Base-by-base conservation (phyloP, 2,888 invertebrate species). In the Epirrhoe alternata region DNA sequence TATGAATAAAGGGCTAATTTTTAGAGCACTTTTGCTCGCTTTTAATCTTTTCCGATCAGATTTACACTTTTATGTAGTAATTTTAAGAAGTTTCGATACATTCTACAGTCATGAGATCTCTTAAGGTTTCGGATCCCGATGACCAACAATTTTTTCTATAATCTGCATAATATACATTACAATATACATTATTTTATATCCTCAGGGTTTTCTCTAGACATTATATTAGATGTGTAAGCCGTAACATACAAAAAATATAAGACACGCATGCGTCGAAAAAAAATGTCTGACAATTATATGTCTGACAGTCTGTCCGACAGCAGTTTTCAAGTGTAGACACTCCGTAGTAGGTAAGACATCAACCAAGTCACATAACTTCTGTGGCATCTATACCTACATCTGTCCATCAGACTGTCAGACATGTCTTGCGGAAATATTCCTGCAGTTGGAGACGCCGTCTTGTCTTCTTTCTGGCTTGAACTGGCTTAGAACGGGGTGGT, bases 401-500 rank as follows among this genome's bases (percentile, higher is more conserved):
- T 24, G 24, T 24, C 24, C 24, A 24, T 2, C 24, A 2, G 24
- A 24, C 24, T 24, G 24, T 24, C 24, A 24, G 24, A 24, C 24
- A 24, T 24, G 1, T 24, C 24, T 3, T 24, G 24, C 24, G 24
- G 24, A 24, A 24, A 2, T 24, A 24, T 24, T n/a, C n/a, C 24
- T 24, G 24, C 24, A 24, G 24, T 24, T 24, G 1, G 24, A 24
- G 3, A 24, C 24, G 24, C 3, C 3, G 24, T 24, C 24, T 24
- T 24, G 24, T 24, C 3, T 24, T 3, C 24, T 24, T 24, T 24
- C 24, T 24, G 24, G 24, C 24, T 24, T 24, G 24, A 24, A 3
- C 24, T 24, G 24, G 24, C 24, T 75, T 77, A 86, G 81, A 83
- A 84, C 79, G 85, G 84, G 86, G 85, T 83, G 77, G 80, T 73